Conservation (phyloP, 2,888 invertebrate species). For the Leptogaster cylindrica region DNA sequence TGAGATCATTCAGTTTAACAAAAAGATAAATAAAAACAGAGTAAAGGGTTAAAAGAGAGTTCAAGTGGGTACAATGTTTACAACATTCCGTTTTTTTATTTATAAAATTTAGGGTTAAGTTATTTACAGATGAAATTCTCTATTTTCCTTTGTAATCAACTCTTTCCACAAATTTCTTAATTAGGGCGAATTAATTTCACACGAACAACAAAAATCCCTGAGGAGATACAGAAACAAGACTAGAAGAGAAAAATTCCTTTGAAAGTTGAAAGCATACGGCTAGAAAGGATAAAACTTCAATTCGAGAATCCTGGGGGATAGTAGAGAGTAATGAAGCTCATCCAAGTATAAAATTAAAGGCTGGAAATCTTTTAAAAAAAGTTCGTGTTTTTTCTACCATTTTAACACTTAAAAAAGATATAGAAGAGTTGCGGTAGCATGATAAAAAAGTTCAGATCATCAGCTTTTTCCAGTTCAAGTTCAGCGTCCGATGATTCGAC, state of each 20-base stretch:
- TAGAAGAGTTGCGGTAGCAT: not conserved
- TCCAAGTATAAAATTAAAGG: slow-evolving; percentile 37
- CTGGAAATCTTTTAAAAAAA: slow-evolving; percentile 32
- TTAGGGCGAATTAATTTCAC: slow-evolving; percentile 38
- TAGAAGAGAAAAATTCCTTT: slow-evolving; percentile 20
- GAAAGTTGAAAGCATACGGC: slow-evolving; percentile 8
- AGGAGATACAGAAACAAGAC: slow-evolving; percentile 28
- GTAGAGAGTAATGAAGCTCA: slow-evolving; percentile 31
- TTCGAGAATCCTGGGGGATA: slow-evolving; percentile 8
- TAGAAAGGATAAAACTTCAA: slow-evolving; percentile 35
- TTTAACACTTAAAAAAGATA: slow-evolving; percentile 37
- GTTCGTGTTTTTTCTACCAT: slow-evolving; percentile 21
- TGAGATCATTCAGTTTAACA: no score
- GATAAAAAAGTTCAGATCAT: slow-evolving; percentile 20
- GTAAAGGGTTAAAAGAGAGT: no score
- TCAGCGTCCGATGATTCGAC: slow-evolving; percentile 24
- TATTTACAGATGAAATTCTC: not conserved
- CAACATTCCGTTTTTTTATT: no score
- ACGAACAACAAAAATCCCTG: slow-evolving; percentile 28
- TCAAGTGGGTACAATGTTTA: no score
- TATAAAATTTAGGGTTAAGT: slow-evolving; percentile 13
- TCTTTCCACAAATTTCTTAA: slow-evolving; percentile 34
- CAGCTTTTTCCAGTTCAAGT: slow-evolving; percentile 12
- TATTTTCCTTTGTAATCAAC: slow-evolving; percentile 20
- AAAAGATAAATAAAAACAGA: no score